Conservation (phyloP, 2,888 invertebrate genomes). For the Sympetrum striolatum region DNA sequence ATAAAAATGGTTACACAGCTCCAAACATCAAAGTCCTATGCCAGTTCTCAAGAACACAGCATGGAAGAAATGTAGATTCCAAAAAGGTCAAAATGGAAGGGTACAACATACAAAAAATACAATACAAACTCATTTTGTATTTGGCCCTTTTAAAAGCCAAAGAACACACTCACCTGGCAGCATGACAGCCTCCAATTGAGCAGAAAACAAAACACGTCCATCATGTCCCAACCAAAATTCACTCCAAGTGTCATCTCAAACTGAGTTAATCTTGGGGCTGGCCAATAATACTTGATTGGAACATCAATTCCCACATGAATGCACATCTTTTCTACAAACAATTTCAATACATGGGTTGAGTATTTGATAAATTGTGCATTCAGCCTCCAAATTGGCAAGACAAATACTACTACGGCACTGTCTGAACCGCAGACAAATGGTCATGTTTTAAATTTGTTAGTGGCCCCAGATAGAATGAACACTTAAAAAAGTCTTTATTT, state of each 20-base stretch:
- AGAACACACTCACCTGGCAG: slow-evolving; percentile 33
- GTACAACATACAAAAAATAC: slow-evolving; percentile 42
- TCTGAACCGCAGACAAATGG: slow-evolving; percentile 11
- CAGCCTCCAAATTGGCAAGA: slow-evolving; percentile 5
- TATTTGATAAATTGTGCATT: background rate
- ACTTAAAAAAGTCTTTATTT: slow-evolving; percentile 24
- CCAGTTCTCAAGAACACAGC: background rate
- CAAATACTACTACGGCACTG: background rate
- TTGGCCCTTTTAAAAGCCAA: slow-evolving; percentile 9
- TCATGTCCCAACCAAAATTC: slow-evolving; percentile 18
- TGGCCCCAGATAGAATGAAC: slow-evolving; percentile 40
- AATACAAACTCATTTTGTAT: slow-evolving; percentile 27
- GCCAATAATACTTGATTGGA: background rate
- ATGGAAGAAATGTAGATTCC: slow-evolving; percentile 27
- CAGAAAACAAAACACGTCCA: slow-evolving; percentile 23
- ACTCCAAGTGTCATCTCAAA: background rate
- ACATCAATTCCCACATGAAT: background rate
- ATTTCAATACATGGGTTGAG: slow-evolving; percentile 8
- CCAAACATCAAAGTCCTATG: slow-evolving; percentile 24
- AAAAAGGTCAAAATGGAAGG: slow-evolving; percentile 38
- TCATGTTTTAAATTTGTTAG: slow-evolving; percentile 22
- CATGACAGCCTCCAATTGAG: background rate
- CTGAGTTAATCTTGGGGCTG: background rate
- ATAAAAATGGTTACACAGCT: slow-evolving; percentile 42
- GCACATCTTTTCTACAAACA: slow-evolving; percentile 8